These are phyloP conservation scores for Melanargia galathea DNA, from an alignment of 2,888 invertebrate species.

Conservation along the genomic window DNA sequence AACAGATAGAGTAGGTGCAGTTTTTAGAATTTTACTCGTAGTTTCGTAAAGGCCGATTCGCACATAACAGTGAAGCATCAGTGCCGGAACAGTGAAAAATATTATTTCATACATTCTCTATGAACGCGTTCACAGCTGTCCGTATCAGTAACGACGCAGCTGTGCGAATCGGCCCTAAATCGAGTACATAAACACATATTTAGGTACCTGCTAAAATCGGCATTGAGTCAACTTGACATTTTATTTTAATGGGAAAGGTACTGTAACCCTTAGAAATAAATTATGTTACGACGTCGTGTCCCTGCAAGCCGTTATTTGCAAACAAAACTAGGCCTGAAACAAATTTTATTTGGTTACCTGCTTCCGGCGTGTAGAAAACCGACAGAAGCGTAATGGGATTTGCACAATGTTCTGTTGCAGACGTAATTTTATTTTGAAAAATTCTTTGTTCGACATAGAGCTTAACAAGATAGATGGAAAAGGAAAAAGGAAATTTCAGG, in stretches of 20 bases:
- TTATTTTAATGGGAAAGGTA: neutral
- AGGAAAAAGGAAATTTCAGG: too few species aligned
- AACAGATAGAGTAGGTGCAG: too few species aligned
- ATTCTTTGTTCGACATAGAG: neutral
- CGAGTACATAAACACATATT: neutral
- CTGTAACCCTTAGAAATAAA: neutral
- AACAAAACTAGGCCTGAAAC: slow-evolving; percentile 24
- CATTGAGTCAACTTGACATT: neutral
- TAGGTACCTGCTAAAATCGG: neutral
- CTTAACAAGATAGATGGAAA: neutral
- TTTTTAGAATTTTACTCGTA: too few species aligned
- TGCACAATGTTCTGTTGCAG: slow-evolving; percentile 2
- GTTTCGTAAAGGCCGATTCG: too few species aligned
- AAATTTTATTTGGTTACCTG: slow-evolving; percentile 32
- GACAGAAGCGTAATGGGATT: slow-evolving; percentile 22
- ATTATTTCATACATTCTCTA: too few species aligned
- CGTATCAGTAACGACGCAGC: too few species aligned
- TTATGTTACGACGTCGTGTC: neutral
- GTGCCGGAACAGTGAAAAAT: too few species aligned
- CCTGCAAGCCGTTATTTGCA: slow-evolving; percentile 2
- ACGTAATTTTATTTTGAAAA: neutral
- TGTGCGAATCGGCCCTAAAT: neutral
- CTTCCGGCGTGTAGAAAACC: slow-evolving; percentile 13
- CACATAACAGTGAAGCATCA: too few species aligned
- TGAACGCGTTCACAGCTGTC: too few species aligned